Evolutionary conservation across 2,797 vertebrate genomes (phyloP).

Genomic region (Chelon auratus): DNA sequence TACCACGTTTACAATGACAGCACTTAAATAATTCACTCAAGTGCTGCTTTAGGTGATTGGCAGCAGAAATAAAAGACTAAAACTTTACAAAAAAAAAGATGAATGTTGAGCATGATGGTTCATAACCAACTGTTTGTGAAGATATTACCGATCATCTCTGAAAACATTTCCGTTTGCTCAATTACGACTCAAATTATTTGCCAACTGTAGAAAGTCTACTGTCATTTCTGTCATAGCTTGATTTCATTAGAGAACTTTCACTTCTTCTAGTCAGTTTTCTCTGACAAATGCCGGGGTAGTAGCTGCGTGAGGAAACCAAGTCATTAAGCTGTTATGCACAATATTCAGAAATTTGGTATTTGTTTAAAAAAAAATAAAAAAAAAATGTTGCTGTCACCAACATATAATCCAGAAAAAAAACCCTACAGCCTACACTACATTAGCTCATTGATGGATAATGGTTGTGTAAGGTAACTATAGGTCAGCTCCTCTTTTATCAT

Average conservation of each 20-base stretch:
- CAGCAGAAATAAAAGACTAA: slow-evolving; percentile 24
- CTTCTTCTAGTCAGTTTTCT: not conserved
- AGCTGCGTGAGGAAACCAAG: not conserved
- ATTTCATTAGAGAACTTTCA: slow-evolving; percentile 14
- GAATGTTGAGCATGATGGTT: not conserved
- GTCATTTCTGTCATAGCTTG: slow-evolving; percentile 17
- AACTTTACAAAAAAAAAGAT: not conserved
- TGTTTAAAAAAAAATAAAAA: not conserved
- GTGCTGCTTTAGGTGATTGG: slow-evolving; percentile 25
- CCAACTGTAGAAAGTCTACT: not conserved
- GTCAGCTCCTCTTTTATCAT: too few species aligned
- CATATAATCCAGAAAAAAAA: not conserved
- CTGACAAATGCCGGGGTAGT: not conserved
- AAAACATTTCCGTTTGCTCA: slow-evolving; percentile 25
- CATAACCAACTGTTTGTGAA: slow-evolving; percentile 26
- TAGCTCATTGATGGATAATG: too few species aligned
- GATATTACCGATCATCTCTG: slow-evolving; percentile 21
- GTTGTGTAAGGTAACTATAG: too few species aligned
- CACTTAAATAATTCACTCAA: slow-evolving; percentile 28
- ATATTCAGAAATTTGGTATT: not conserved
- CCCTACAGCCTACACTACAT: too few species aligned
- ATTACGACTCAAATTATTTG: slow-evolving; percentile 11
- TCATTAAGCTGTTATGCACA: not conserved
- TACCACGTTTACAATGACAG: not conserved
- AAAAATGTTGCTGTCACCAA: too few species aligned